Percentiles rank a stretch among this genome's conserved stretches.
phyloP scores from a whole-genome alignment of 2,797 vertebrate genomes.

The Euthynnus affinis region DNA sequence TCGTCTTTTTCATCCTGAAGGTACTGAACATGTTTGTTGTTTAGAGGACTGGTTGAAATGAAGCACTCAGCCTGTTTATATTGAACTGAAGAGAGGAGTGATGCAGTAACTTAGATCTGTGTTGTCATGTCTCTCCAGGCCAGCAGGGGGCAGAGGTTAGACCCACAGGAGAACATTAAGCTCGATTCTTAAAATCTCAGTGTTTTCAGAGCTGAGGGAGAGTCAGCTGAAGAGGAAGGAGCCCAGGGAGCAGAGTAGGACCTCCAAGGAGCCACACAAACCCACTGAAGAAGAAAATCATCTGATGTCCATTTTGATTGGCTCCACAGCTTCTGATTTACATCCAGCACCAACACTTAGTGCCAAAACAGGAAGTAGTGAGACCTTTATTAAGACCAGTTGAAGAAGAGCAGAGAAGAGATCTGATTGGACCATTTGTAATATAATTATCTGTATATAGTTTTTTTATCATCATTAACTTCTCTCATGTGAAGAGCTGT shows the following conservation, averaged over 20 bases:
- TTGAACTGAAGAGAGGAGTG: not conserved
- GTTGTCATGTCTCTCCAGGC: constrained; percentile 11
- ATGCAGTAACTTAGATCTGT: not conserved
- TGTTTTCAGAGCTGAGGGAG: not conserved
- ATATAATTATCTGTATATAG: too few relatives aligned
- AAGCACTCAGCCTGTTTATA: not conserved
- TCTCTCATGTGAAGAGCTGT: too few relatives aligned
- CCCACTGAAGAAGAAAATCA: too few relatives aligned
- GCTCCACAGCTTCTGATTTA: too few relatives aligned
- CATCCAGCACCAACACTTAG: too few relatives aligned
- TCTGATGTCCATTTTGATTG: too few relatives aligned
- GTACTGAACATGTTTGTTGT: not conserved
- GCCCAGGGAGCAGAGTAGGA: not conserved
- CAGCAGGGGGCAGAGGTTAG: not conserved
- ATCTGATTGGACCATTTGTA: too few relatives aligned
- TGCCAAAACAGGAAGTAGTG: too few relatives aligned
- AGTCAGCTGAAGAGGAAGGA: not conserved
- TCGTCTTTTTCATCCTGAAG: not conserved
- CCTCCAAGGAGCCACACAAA: not conserved
- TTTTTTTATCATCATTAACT: too few relatives aligned
- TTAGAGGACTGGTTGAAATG: too few relatives aligned
- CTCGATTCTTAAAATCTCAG: not conserved
- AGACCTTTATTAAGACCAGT: too few relatives aligned
- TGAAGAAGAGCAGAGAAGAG: too few relatives aligned
- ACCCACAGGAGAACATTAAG: not conserved